Conservation (phyloP, 2,888 invertebrate genomes). For the Micropterix aruncella region DNA sequence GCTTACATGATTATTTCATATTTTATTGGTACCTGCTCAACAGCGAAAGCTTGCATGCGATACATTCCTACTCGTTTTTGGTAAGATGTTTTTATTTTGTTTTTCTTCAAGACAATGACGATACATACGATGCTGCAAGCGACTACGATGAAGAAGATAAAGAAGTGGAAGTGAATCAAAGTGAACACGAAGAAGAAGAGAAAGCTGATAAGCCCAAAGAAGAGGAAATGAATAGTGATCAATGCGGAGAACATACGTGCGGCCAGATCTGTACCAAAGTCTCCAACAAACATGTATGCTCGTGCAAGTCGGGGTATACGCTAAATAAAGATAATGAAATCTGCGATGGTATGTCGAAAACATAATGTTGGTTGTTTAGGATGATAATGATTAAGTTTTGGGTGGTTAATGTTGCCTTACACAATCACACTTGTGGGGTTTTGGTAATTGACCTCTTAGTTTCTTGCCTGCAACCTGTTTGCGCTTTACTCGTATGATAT, state of each 20-base stretch:
- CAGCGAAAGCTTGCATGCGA: too few species aligned
- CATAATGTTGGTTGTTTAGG: too few species aligned
- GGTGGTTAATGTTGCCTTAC: too few species aligned
- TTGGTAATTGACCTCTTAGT: too few species aligned
- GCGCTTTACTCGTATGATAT: too few species aligned
- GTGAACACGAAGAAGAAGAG: not conserved
- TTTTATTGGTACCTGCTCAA: too few species aligned
- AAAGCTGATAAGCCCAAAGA: not conserved
- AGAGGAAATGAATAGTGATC: not conserved
- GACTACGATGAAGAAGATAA: not conserved
- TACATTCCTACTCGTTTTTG: too few species aligned
- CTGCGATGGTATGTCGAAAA: not conserved
- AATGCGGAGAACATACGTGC: slow-evolving; percentile 3
- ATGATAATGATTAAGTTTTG: too few species aligned
- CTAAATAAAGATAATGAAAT: not conserved
- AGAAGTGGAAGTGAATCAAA: not conserved
- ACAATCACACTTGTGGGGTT: too few species aligned
- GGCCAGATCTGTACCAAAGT: slow-evolving; percentile 4
- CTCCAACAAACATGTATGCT: not conserved
- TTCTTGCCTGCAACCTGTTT: too few species aligned
- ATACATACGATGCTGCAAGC: not conserved
- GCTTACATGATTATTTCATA: too few species aligned
- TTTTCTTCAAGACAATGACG: not conserved
- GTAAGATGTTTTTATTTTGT: too few species aligned
- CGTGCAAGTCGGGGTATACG: not conserved